These are phyloP conservation scores for Apaloderma vittatum DNA, from an alignment of 2,113 vertebrate species.

Conservation along the genomic window DNA sequence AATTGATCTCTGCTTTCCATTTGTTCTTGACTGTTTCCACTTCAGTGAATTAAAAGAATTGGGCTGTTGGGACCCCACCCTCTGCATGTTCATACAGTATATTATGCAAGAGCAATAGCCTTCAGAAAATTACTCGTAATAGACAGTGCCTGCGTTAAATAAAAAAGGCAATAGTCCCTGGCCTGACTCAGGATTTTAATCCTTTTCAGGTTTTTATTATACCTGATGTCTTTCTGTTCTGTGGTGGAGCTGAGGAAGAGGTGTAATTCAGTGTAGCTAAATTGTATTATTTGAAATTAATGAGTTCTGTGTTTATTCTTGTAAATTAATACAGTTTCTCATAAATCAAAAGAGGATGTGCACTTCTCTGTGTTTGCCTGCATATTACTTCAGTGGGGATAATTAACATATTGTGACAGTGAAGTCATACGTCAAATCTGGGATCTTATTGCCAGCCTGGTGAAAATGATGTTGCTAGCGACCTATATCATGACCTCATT, in stretches of 20 bases:
- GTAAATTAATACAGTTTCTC: slow-evolving; percentile 59
- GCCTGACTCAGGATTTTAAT: slow-evolving; percentile 47
- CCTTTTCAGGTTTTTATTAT: slow-evolving; percentile 47
- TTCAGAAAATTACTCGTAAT: slow-evolving; percentile 67
- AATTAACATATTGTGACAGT: slow-evolving; percentile 60
- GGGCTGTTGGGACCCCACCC: slow-evolving; percentile 71
- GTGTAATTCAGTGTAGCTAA: slow-evolving; percentile 31
- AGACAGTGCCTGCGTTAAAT: slow-evolving; percentile 52
- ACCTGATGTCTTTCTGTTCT: slow-evolving; percentile 19
- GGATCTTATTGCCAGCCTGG: slow-evolving; percentile 19
- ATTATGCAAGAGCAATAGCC: slow-evolving; percentile 67
- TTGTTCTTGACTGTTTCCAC: slow-evolving; percentile 77
- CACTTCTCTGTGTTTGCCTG: slow-evolving; percentile 16
- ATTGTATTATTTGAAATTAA: slow-evolving; percentile 55
- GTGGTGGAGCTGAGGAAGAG: background rate
- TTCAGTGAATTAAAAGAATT: slow-evolving; percentile 76
- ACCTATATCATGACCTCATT: slow-evolving; percentile 53
- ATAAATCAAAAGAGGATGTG: slow-evolving; percentile 45
- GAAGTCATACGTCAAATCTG: slow-evolving; percentile 58
- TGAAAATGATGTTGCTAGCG: slow-evolving; percentile 55
- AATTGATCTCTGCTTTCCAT: slow-evolving; percentile 76
- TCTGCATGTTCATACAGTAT: slow-evolving; percentile 55
- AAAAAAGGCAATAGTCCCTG: slow-evolving; percentile 41
- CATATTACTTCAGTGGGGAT: slow-evolving; percentile 49
- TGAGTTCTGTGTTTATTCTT: slow-evolving; percentile 66